Conservation (phyloP, 2,113 vertebrate species). For the Conger conger region DNA sequence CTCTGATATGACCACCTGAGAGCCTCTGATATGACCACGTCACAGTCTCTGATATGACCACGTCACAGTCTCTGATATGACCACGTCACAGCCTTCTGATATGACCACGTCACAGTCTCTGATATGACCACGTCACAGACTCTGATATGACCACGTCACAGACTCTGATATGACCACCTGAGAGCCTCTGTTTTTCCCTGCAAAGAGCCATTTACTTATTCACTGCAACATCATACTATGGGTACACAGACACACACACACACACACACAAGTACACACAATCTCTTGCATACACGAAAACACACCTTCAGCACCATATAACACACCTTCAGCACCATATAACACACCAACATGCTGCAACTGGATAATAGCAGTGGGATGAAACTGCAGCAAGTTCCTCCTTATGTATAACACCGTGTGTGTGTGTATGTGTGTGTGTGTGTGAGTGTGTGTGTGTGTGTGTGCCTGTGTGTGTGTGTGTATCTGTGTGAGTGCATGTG, state of each 20-base stretch:
- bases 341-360: neutral
- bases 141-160: conserved; percentile 15
- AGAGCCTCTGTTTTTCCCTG: too few species aligned
- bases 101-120: conserved; percentile 1
- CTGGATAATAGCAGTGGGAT: neutral
- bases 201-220: neutral
- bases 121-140: conserved; percentile 15
- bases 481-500: neutral
- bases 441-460: too few species aligned
- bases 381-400: neutral
- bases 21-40: conserved; percentile 21
- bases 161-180: too few species aligned
- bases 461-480: too few species aligned
- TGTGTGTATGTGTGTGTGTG: too few species aligned
- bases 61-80: conserved; percentile 16
- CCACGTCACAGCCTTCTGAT: neutral
- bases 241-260: neutral
- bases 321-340: neutral
- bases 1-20: too few species aligned
- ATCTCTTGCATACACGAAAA: neutral
- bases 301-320: neutral
- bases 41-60: too few species aligned
- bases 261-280: neutral
- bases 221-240: neutral
- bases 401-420: too few species aligned